Conservation (phyloP, 2,888 invertebrate species). For the Elmis aenea region DNA sequence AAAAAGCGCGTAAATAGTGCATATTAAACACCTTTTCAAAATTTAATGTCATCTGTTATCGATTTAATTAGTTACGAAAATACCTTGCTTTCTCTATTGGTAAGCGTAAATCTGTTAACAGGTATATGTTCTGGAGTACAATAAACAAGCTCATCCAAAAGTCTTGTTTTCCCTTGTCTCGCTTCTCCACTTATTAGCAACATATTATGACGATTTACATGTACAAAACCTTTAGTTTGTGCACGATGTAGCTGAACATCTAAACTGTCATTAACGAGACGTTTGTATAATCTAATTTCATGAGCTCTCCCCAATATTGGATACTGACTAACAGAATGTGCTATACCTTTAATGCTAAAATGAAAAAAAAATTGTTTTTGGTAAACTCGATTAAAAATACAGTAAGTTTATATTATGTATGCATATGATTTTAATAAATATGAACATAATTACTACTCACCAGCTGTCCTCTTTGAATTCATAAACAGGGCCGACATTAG, state of each 20-base stretch:
- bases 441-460: too few species aligned
- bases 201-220: conserved; percentile 15
- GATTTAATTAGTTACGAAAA: too few species aligned
- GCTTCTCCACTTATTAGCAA: conserved; percentile 51
- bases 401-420: too few species aligned
- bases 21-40: too few species aligned
- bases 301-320: conserved; percentile 52
- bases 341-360: background rate
- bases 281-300: conserved; percentile 33
- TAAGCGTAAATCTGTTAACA: conserved; percentile 41
- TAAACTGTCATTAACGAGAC: conserved; percentile 23
- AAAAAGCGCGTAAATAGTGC: too few species aligned
- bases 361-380: background rate
- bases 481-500: conserved; percentile 59
- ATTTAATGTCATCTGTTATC: too few species aligned
- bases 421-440: too few species aligned
- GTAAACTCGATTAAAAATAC: too few species aligned
- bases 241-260: conserved; percentile 7
- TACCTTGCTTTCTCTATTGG: conserved; percentile 41
- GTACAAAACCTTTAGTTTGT: conserved; percentile 10
- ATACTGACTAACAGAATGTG: conserved; percentile 23
- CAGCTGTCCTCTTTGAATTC: conserved; percentile 55
- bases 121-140: conserved; percentile 43
- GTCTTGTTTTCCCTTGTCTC: conserved; percentile 57
- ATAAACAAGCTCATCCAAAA: conserved; percentile 54